Evolutionary conservation across 2,888 invertebrate genomes (phyloP).

Genomic region (Mimachlamys varia): DNA sequence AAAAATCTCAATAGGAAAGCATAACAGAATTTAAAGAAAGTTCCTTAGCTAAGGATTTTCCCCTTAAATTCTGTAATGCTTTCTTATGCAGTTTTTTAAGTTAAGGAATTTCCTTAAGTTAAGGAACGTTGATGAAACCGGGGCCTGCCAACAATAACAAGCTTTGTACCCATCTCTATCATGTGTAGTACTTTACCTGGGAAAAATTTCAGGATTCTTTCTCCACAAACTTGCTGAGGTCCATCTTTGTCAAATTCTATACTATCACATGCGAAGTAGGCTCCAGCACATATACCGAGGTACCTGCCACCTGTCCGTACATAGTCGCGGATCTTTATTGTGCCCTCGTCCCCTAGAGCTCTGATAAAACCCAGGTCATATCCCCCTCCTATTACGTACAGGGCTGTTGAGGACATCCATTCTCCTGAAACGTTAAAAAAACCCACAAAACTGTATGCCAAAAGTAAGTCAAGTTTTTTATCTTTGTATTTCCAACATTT

Average conservation of each 20-base stretch:
- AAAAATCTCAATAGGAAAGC: too few species aligned
- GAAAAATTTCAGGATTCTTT: slow-evolving; percentile 73
- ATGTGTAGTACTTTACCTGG: slow-evolving; percentile 64
- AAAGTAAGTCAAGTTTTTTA: too few species aligned
- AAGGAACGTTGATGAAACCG: too few species aligned
- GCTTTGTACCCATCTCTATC: too few species aligned
- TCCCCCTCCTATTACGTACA: slow-evolving; percentile 76
- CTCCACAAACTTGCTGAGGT: slow-evolving; percentile 73
- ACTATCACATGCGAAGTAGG: slow-evolving; percentile 75
- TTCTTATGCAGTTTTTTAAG: too few species aligned
- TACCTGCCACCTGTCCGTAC: slow-evolving; percentile 74
- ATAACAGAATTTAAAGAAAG: too few species aligned
- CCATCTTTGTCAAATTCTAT: slow-evolving; percentile 78
- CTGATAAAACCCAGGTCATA: slow-evolving; percentile 75
- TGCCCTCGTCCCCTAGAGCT: slow-evolving; percentile 67
- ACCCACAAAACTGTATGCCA: too few species aligned
- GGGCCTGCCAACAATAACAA: too few species aligned
- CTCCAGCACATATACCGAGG: slow-evolving; percentile 78
- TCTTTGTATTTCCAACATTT: too few species aligned
- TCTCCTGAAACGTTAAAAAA: slow-evolving; percentile 48
- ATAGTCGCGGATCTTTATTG: slow-evolving; percentile 65
- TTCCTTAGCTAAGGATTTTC: too few species aligned
- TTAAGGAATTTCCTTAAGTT: too few species aligned
- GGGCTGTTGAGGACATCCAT: slow-evolving; percentile 56
- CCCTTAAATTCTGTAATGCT: too few species aligned